Conservation (phyloP, 2,888 invertebrate genomes). For the Noctua pronuba region DNA sequence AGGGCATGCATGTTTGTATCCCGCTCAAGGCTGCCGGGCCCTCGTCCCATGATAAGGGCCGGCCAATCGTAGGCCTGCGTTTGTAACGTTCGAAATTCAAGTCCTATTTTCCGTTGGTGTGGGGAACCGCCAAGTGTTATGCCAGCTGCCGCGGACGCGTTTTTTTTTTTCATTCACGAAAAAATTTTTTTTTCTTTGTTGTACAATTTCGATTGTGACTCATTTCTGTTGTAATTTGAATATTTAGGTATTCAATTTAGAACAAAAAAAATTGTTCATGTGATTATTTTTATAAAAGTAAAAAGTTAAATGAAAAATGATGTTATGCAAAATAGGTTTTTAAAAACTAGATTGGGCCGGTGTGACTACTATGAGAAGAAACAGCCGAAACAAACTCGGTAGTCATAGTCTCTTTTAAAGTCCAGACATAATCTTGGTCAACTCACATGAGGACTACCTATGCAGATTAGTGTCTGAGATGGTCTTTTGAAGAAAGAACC, state of each 20-base stretch:
- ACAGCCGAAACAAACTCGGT: too few relatives aligned
- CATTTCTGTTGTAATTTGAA: not conserved
- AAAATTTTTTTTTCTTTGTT: not conserved
- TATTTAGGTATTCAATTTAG: not conserved
- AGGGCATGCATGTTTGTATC: conserved; percentile 78
- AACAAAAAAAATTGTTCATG: not conserved
- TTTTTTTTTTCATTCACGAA: not conserved
- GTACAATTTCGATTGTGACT: not conserved
- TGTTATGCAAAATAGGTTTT: too few relatives aligned
- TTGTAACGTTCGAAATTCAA: conserved; percentile 81
- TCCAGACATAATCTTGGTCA: too few relatives aligned
- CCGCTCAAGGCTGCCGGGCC: conserved; percentile 76
- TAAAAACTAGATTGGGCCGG: too few relatives aligned
- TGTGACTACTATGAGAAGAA: too few relatives aligned
- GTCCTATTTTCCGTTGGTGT: conserved; percentile 49
- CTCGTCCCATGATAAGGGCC: conserved; percentile 86
- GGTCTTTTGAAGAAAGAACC: too few relatives aligned
- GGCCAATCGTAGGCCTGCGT: conserved; percentile 79
- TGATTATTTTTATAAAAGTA: not conserved
- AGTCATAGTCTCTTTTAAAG: too few relatives aligned
- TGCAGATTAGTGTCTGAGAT: too few relatives aligned
- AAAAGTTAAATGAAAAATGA: too few relatives aligned
- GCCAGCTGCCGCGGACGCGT: conserved; percentile 48
- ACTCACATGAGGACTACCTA: too few relatives aligned
- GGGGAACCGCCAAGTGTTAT: conserved; percentile 50